These are phyloP conservation scores for Actinia equina DNA, from an alignment of 64 coral and sea anemone genomes.

Conservation along the genomic window DNA sequence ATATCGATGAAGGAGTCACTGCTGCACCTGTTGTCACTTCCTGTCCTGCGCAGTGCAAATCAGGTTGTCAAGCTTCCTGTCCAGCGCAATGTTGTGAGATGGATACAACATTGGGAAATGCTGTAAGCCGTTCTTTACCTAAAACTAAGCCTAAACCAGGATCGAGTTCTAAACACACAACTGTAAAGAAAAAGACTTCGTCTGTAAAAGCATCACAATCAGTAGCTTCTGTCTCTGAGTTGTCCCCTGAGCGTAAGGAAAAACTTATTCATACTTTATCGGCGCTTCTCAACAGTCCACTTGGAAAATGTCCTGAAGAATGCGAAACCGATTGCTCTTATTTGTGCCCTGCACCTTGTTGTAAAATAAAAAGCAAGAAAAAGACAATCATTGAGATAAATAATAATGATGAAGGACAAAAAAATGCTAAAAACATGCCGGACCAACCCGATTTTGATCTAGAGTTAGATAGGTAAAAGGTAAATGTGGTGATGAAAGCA, in stretches of 20 bases:
- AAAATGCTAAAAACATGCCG: not conserved
- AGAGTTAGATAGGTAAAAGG: not conserved
- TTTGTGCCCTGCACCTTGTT: not conserved
- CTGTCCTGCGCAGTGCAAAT: conserved; percentile 30
- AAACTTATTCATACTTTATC: conserved; percentile 12
- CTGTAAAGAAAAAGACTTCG: not conserved
- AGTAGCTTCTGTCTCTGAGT: not conserved
- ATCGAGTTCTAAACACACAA: not conserved
- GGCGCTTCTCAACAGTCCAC: not conserved
- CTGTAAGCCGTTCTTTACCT: not conserved
- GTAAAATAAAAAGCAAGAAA: not conserved
- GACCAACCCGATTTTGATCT: not conserved
- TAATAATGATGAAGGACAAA: not conserved
- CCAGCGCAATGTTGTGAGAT: conserved; percentile 3
- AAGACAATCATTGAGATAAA: not conserved
- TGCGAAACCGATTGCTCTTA: not conserved
- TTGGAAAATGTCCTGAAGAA: not conserved
- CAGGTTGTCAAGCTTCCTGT: not conserved
- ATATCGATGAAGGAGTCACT: not conserved
- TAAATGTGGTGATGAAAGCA: not conserved
- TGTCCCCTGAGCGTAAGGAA: not conserved
- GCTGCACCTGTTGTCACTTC: not conserved
- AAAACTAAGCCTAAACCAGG: not conserved
- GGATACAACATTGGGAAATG: not conserved
- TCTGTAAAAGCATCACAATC: not conserved